A percentile compares a stretch with the other conserved stretches of the same genome.
Evolutionary conservation across 2,888 invertebrate genomes (phyloP).

Genomic region (Eurytoma californica): DNA sequence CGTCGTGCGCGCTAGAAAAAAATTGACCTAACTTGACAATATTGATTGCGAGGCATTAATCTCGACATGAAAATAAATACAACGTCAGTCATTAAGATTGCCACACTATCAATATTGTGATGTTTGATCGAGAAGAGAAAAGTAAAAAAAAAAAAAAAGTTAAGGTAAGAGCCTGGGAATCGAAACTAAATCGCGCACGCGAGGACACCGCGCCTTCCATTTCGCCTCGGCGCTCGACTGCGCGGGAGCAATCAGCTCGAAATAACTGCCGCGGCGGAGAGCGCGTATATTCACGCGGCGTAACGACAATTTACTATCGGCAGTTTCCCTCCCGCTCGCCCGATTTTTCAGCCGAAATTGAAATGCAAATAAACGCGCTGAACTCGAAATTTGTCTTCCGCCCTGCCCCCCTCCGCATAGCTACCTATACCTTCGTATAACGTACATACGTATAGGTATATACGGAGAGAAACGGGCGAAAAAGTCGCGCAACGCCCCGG

Average conservation of each 20-base stretch:
- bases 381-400: slow-evolving; percentile 46
- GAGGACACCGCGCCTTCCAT: neutral
- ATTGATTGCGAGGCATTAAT: no score
- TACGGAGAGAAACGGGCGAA: neutral
- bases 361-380: slow-evolving; percentile 53
- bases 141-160: neutral
- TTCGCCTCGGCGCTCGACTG: neutral
- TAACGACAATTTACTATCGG: slow-evolving; percentile 48
- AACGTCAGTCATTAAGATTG: neutral
- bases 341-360: slow-evolving; percentile 56
- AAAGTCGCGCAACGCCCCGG: no score
- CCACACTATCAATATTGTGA: neutral
- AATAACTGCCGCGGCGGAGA: slow-evolving; percentile 8
- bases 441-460: neutral
- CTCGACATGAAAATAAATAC: no score
- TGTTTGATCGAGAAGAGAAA: neutral
- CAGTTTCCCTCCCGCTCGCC: slow-evolving; percentile 27
- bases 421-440: neutral
- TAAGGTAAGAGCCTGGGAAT: neutral
- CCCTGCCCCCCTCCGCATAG: neutral
- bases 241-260: slow-evolving; percentile 24
- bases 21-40: no score
- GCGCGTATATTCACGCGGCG: slow-evolving; percentile 34
- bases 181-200: slow-evolving; percentile 1
- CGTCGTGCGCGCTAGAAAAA: no score